Evolutionary conservation across 2,888 invertebrate species (phyloP).

Genomic region (Tenthredo amoena): DNA sequence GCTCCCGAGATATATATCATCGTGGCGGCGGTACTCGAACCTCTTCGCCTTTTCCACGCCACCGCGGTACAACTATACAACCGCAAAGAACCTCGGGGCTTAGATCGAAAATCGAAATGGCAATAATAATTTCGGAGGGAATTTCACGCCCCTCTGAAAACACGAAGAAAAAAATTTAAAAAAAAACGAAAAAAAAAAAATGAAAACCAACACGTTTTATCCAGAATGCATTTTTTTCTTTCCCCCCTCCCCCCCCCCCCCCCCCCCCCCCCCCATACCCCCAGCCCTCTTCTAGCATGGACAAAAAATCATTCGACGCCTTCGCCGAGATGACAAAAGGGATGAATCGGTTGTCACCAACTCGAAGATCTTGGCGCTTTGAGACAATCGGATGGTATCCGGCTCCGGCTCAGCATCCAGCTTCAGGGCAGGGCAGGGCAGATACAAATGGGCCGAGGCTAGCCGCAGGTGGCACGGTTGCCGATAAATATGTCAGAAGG

Average conservation of each 20-base stretch:
- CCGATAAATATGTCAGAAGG: slow-evolving; percentile 78
- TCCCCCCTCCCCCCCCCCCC: too few relatives aligned
- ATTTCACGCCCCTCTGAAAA: not conserved
- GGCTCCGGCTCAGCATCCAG: not conserved
- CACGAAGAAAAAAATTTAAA: not conserved
- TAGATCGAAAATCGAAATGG: not conserved
- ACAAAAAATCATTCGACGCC: not conserved
- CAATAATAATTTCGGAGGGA: not conserved
- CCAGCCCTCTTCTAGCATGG: not conserved
- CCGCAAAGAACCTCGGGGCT: not conserved
- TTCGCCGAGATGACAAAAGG: not conserved
- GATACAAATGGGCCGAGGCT: slow-evolving; percentile 71
- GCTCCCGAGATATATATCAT: slow-evolving; percentile 77
- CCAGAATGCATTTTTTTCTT: not conserved
- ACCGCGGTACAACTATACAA: slow-evolving; percentile 4
- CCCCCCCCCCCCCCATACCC: too few relatives aligned
- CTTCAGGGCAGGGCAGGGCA: slow-evolving; percentile 54
- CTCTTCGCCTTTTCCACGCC: slow-evolving; percentile 46
- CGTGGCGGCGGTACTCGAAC: slow-evolving; percentile 66
- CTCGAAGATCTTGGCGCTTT: not conserved
- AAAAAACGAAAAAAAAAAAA: not conserved
- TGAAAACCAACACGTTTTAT: not conserved
- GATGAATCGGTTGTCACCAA: slow-evolving; percentile 25
- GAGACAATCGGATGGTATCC: slow-evolving; percentile 41
- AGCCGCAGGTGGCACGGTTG: slow-evolving; percentile 75